These are phyloP conservation scores for Achatina immaculata DNA, from an alignment of 1,140 invertebrate genomes.

Conservation along the genomic window DNA sequence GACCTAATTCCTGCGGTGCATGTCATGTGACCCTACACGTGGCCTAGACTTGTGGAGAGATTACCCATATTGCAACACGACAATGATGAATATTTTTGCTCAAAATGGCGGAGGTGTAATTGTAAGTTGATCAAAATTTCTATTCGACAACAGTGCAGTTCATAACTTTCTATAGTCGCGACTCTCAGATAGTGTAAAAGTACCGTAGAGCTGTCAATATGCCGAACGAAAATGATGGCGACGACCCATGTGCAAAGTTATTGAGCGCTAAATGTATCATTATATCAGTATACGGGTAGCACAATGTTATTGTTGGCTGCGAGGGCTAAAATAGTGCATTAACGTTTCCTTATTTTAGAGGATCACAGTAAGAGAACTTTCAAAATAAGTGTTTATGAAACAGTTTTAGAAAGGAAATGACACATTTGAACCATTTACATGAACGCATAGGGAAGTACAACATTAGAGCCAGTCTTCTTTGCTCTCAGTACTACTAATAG, in stretches of 20 bases:
- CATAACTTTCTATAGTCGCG: slow-evolving; percentile 9
- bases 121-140: slow-evolving; percentile 33
- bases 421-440: no score
- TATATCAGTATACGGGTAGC: slow-evolving; percentile 16
- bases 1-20: slow-evolving; percentile 27
- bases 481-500: no score
- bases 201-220: slow-evolving; percentile 27
- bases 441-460: no score
- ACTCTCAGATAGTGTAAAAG: slow-evolving; percentile 32
- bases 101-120: slow-evolving; percentile 38
- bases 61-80: slow-evolving; percentile 40
- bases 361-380: no score
- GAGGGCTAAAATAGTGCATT: slow-evolving; percentile 10
- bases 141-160: slow-evolving; percentile 3
- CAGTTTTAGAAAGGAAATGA: no score
- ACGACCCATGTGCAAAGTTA: slow-evolving; percentile 15
- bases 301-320: slow-evolving; percentile 13
- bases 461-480: no score
- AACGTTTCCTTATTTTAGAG: not conserved
- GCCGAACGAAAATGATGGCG: not conserved
- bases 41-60: slow-evolving; percentile 24
- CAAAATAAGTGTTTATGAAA: no score
- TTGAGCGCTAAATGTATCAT: slow-evolving; percentile 27
- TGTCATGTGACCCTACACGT: slow-evolving; percentile 42
- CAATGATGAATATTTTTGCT: slow-evolving; percentile 37